phyloP scores from a whole-genome alignment of 2,888 invertebrate species.

The Cheilosia grossa region DNA sequence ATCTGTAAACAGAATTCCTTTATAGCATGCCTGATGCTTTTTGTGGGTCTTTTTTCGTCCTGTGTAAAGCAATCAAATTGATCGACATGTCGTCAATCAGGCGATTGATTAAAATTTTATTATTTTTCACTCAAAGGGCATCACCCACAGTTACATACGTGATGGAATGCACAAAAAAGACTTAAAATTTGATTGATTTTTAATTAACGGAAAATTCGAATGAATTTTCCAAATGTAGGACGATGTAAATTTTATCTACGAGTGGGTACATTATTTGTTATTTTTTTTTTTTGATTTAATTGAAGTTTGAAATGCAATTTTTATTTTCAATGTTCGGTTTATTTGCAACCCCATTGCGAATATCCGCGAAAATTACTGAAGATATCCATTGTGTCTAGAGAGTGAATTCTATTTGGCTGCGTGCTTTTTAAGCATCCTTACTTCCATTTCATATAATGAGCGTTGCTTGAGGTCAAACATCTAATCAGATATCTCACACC shows the following conservation, averaged over 20 bases:
- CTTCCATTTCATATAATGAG: not conserved
- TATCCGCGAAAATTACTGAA: not conserved
- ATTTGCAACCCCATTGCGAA: not conserved
- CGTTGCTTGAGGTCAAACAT: not conserved
- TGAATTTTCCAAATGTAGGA: conserved; percentile 40
- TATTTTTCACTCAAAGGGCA: conserved; percentile 66
- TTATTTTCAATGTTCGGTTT: conserved; percentile 5
- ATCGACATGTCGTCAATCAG: conserved; percentile 72
- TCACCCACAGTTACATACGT: conserved; percentile 22
- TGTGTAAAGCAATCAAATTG: conserved; percentile 60
- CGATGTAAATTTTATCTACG: conserved; percentile 29
- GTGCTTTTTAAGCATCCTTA: not conserved
- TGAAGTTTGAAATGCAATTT: conserved; percentile 29
- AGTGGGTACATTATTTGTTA: conserved; percentile 1
- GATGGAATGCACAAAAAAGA: conserved; percentile 62
- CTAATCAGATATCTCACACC: not conserved
- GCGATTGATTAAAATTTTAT: conserved; percentile 73
- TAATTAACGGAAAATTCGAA: conserved; percentile 80
- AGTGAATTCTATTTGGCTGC: not conserved
- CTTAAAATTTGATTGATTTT: conserved; percentile 80
- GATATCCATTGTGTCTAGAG: not conserved
- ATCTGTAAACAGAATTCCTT: not conserved
- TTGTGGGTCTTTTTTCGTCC: conserved; percentile 11
- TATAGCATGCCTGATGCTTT: not conserved
- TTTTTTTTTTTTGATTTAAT: conserved; percentile 45